Conservation (phyloP, 2,797 vertebrate species). For the Pangasius djambal region DNA sequence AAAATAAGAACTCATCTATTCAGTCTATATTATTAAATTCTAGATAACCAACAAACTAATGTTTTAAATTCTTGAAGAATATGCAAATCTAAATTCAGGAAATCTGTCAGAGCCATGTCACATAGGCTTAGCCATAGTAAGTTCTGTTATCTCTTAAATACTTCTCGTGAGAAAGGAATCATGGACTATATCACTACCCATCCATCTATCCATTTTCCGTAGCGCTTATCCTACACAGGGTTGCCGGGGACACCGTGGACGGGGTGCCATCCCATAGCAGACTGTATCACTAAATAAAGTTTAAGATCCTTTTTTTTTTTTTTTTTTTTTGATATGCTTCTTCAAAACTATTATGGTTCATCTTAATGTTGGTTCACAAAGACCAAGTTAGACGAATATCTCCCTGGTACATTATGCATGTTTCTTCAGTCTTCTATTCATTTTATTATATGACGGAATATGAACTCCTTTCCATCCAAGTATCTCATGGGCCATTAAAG, state of each 20-base stretch:
- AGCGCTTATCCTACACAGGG: no score
- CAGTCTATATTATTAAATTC: background rate
- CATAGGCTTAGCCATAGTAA: background rate
- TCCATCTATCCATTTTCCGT: no score
- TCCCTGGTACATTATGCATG: background rate
- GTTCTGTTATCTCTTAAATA: background rate
- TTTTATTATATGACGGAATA: background rate
- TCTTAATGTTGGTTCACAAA: background rate
- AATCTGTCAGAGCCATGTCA: background rate
- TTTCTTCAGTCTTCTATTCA: background rate
- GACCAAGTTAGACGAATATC: background rate
- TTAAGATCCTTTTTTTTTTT: background rate
- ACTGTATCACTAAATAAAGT: background rate
- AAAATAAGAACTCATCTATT: background rate
- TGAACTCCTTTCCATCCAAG: slow-evolving; percentile 11
- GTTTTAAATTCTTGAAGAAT: background rate
- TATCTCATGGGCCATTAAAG: slow-evolving; percentile 14
- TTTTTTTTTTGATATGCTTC: background rate
- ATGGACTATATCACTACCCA: background rate
- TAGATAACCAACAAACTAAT: background rate
- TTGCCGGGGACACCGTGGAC: no score
- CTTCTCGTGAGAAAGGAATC: background rate
- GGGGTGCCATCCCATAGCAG: no score
- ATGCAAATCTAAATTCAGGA: background rate
- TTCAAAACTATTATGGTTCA: background rate